Base-by-base conservation (phyloP, 2,113 vertebrate genomes). In the Pelecanoides urinatrix region DNA sequence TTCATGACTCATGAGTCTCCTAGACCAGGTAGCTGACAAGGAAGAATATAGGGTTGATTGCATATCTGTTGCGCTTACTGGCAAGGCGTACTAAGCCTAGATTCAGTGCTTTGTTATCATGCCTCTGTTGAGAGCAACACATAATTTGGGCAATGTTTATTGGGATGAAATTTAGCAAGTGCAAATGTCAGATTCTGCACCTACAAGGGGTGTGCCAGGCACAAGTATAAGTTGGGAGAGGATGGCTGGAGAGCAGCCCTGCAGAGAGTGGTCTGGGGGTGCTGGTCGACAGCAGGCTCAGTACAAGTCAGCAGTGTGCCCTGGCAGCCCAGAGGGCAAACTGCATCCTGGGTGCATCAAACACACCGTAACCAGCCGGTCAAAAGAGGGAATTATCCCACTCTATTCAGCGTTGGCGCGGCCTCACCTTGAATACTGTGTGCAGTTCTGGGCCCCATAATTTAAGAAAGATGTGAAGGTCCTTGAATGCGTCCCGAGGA, bases 321-420 rank as follows among this genome's bases (percentile, higher is more conserved):
- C 13, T 19, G 45, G 36, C 23, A 73, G 26, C 38, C 25, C 30
- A 36, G 47, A 63, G 9, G 56, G 11, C 23, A 29, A 52, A n/a
- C 2, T 1, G 0, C 25, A 15, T 20, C 38, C 56, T 26, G 44
- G 11, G 26, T 10, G 6, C 3, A 21, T 45, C 26, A 38, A 73
- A 45, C 4, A 42, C 21, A 45, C 21, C 0, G 6, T 17, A 29
- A 55, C 38, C 15, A 62, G 21, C 4, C 0, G 2, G 11, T 50
- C n/a, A 50, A 50, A 18, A 62, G 16, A 74, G 29, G 11, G 34
- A 16, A 34, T n/a, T 26, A 11, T 44, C 9, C 40, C 2, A 0
- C 30, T 50, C 11, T 40, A 6, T 40, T 38, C 45, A 62, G 21
- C 3, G 0, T 6, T 62, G 16, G 45, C 32, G n/a, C 1, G 1